Conservation (phyloP, 2,113 vertebrate genomes). For the Dissostichus mawsoni region DNA sequence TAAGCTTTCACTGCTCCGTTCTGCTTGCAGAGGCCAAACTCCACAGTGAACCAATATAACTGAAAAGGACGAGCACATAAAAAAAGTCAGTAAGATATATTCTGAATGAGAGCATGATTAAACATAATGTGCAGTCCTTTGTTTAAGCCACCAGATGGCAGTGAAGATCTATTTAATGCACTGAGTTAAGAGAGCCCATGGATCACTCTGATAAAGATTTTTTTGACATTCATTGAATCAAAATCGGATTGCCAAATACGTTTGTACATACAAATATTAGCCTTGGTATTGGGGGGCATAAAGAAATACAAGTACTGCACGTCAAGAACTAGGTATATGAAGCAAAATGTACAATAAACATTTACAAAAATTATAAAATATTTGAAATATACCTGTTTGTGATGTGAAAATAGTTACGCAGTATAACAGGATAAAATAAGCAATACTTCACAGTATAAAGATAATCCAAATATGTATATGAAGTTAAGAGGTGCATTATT, state of each 20-base stretch:
- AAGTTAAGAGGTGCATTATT: too few relatives aligned
- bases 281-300: too few relatives aligned
- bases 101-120: background rate
- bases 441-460: too few relatives aligned
- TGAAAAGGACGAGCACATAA: conserved; percentile 31
- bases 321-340: background rate
- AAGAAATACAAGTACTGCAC: background rate
- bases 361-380: background rate
- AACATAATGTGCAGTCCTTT: background rate
- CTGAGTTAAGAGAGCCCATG: too few relatives aligned
- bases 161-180: background rate
- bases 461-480: too few relatives aligned
- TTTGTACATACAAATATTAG: too few relatives aligned
- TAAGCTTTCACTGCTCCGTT: conserved; percentile 85
- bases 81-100: background rate
- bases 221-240: too few relatives aligned
- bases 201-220: too few relatives aligned
- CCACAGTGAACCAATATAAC: conserved; percentile 89
- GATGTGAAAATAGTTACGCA: background rate
- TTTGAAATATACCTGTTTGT: background rate
- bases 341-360: background rate
- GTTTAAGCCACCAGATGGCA: conserved; percentile 67
- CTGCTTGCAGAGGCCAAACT: conserved; percentile 88
- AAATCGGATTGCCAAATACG: too few relatives aligned
- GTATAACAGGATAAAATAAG: background rate